Evolutionary conservation across 1,140 invertebrate genomes (phyloP), one percentile per base, ranked within the genome.

Genomic region (Aphaenogaster ashmeadi): DNA sequence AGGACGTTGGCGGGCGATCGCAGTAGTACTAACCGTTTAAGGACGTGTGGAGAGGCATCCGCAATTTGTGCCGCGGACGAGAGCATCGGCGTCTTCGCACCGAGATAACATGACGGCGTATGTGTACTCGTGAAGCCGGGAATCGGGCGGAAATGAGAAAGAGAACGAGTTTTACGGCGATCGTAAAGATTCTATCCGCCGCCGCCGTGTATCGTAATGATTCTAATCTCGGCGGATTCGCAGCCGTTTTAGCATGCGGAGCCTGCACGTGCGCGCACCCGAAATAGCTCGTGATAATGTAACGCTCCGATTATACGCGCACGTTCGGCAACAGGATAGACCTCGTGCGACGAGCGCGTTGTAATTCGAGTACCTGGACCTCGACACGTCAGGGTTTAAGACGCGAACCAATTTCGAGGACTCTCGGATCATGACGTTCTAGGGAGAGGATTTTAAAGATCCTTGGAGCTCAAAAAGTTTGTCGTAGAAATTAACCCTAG

Each of bases 111-210:
- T 67, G 21, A 36, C 36, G 54, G 15, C 38, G 41, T 27, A 41
- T 66, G n/a, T 54, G 18, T 27, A 71, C 71, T 64, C 62, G 52
- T 41, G 52, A 74, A 74, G 58, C n/a, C 79, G 41, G 41, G 58
- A 87, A 81, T 75, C 64, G 52, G 8, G 36, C 62, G 75, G 77
- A 86, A 77, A 67, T 60, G 41, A 69, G 79, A 87, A 72, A 83
- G 89, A 90, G 77, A 86, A 50, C 69, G 77, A 15, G 62, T 54
- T 89, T 90, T 87, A 89, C 60, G 81, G 80, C 66, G 72, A 71
- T 90, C 89, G 62, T 91, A 91, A 91, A 91, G 90, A 91, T 90
- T 87, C 80, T 89, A 84, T 89, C 86, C 89, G 52, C 33, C 56
- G 21, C 41, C 3, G 54, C 44, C n/a, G 56, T 54, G 36, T 60